Evolutionary conservation across 2,797 vertebrate species (phyloP).

Genomic region (Protonibea diacanthus): DNA sequence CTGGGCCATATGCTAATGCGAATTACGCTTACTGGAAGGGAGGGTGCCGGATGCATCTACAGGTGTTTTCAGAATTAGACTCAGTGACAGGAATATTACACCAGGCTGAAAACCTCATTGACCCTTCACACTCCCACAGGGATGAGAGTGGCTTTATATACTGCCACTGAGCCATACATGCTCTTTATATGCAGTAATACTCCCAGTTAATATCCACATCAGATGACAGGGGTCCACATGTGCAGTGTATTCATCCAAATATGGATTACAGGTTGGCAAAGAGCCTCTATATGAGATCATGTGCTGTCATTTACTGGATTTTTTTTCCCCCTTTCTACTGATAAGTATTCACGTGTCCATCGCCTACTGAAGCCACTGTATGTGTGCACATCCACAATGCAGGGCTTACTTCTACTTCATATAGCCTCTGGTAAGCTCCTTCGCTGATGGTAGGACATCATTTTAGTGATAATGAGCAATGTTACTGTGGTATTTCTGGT

Average conservation of each 20-base stretch:
- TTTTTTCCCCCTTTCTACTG: neutral
- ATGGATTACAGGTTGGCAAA: slow-evolving; percentile 49
- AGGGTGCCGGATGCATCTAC: slow-evolving; percentile 62
- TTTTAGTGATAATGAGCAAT: slow-evolving; percentile 50
- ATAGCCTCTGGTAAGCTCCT: slow-evolving; percentile 24
- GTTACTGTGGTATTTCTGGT: slow-evolving; percentile 44
- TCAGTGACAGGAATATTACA: slow-evolving; percentile 71
- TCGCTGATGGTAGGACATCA: slow-evolving; percentile 10
- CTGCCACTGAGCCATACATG: slow-evolving; percentile 50
- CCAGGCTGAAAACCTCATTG: slow-evolving; percentile 58
- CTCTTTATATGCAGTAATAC: slow-evolving; percentile 56
- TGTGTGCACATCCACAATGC: slow-evolving; percentile 23
- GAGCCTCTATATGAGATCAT: slow-evolving; percentile 45
- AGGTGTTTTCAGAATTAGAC: slow-evolving; percentile 74
- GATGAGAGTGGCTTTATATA: slow-evolving; percentile 58
- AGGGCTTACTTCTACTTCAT: slow-evolving; percentile 35
- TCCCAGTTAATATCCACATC: slow-evolving; percentile 55
- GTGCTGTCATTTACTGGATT: slow-evolving; percentile 45
- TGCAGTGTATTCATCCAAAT: slow-evolving; percentile 46
- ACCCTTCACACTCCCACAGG: slow-evolving; percentile 54
- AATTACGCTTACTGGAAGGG: slow-evolving; percentile 65
- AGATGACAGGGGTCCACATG: slow-evolving; percentile 48
- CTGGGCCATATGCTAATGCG: slow-evolving; percentile 74
- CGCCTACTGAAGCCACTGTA: slow-evolving; percentile 19
- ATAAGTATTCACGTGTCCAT: slow-evolving; percentile 33